Conservation (phyloP, 2,888 invertebrate species). For the Cyaniris semiargus region DNA sequence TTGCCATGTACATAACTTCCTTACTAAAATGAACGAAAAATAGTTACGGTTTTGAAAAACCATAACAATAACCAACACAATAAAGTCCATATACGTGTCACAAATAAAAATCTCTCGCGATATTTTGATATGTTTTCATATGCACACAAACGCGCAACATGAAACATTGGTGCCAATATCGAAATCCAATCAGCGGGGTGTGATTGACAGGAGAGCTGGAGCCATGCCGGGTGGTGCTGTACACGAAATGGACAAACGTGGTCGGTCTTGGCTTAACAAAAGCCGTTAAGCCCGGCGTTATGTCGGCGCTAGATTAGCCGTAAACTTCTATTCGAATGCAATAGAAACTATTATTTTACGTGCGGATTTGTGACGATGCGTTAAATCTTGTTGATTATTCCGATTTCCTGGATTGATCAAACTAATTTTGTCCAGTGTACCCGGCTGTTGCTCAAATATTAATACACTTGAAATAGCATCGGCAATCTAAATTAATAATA, state of each 20-base stretch:
- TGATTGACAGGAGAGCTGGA: slow-evolving; percentile 64
- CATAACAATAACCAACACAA: slow-evolving; percentile 27
- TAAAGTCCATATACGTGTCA: slow-evolving; percentile 28
- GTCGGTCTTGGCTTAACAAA: slow-evolving; percentile 46
- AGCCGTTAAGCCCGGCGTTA: slow-evolving; percentile 40
- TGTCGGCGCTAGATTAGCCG: slow-evolving; percentile 30
- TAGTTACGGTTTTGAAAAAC: background rate
- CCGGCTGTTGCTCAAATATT: background rate
- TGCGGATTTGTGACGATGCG: background rate
- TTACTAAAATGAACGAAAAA: background rate
- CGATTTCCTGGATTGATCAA: background rate
- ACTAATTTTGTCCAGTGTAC: background rate
- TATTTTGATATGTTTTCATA: slow-evolving; percentile 34
- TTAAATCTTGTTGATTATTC: background rate
- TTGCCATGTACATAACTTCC: background rate
- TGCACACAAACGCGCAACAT: slow-evolving; percentile 44
- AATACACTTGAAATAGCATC: background rate
- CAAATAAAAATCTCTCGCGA: slow-evolving; percentile 26
- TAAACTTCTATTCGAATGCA: slow-evolving; percentile 19
- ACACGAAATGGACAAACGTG: slow-evolving; percentile 43
- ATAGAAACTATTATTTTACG: background rate
- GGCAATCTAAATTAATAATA: background rate
- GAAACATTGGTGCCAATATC: slow-evolving; percentile 60
- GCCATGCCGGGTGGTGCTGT: slow-evolving; percentile 46
- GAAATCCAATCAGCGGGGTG: slow-evolving; percentile 68